These are phyloP conservation scores for Chaenogobius annularis DNA, from an alignment of 2,113 vertebrate species.

Conservation along the genomic window DNA sequence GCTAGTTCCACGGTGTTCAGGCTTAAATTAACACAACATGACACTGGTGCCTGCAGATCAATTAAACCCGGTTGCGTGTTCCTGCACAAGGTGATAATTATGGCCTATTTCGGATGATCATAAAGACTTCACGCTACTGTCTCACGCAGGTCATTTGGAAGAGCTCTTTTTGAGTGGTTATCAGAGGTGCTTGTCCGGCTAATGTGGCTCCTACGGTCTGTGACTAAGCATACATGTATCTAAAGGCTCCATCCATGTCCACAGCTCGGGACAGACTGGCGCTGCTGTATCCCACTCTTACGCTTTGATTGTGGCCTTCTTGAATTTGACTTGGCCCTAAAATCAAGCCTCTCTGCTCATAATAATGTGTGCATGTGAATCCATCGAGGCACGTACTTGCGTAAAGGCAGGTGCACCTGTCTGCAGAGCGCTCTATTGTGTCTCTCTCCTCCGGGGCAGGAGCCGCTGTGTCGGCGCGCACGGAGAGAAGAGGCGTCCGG, in stretches of 20 bases:
- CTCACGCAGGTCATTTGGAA: slow-evolving; percentile 6
- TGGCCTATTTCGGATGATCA: slow-evolving; percentile 23
- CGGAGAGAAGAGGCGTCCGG: background rate
- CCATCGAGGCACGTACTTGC: slow-evolving; percentile 63
- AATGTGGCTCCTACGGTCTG: slow-evolving; percentile 33
- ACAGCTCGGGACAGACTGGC: slow-evolving; percentile 34
- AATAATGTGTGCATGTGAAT: slow-evolving; percentile 47
- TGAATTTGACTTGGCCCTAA: slow-evolving; percentile 32
- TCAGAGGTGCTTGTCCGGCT: slow-evolving; percentile 21
- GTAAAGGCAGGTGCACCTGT: slow-evolving; percentile 72
- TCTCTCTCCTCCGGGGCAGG: slow-evolving; percentile 51
- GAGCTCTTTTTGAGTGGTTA: slow-evolving; percentile 5
- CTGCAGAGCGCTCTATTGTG: slow-evolving; percentile 69
- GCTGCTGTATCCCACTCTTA: slow-evolving; percentile 13
- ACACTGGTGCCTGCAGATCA: slow-evolving; percentile 11
- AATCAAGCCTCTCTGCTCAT: slow-evolving; percentile 36
- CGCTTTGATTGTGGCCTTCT: slow-evolving; percentile 42
- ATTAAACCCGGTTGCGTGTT: slow-evolving; percentile 16
- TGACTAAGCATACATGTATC: slow-evolving; percentile 55
- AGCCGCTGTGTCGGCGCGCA: slow-evolving; percentile 23
- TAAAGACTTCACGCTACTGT: slow-evolving; percentile 8
- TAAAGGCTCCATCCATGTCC: slow-evolving; percentile 41
- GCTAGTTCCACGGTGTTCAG: slow-evolving; percentile 11
- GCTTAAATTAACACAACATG: slow-evolving; percentile 5
- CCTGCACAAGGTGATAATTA: slow-evolving; percentile 11